Base-by-base conservation (phyloP, 2,888 invertebrate species). In the Stenoptilia bipunctidactyla region DNA sequence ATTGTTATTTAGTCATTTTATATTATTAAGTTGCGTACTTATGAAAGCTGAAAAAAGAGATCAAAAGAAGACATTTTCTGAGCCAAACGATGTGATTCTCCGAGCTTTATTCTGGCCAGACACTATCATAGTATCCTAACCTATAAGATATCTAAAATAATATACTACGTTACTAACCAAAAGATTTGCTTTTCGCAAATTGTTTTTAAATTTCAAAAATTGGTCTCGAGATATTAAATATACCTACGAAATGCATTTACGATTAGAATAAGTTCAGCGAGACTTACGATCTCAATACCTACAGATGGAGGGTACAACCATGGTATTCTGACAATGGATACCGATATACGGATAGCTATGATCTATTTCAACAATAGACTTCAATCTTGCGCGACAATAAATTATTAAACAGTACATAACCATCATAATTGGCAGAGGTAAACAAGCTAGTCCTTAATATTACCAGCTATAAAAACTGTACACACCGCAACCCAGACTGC, bases 391-490 rank as follows among this genome's bases (percentile, higher is more conserved):
- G 75, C 76, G 75, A 76, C 60, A 76, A 80, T 82, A 82, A 82
- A 82, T 83, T 76, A 82, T 72, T 77, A 73, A 74, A 80, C 65
- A 77, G 73, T 75, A 79, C 67, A 73, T 64, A 74, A 79, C 76
- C 77, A 82, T 77, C 77, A 79, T 76, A 80, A 82, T 74, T 79
- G 83, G 83, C 83, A 77, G 82, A 83, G 83, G 82, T 82, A 79
- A 80, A 80, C 77, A 76, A 83, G 83, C 82, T 80, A 77, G 71
- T 58, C 57, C 65, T 73, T 76, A 74, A 80, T 77, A 83, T 82
- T 82, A 83, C 82, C 83, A 82, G 83, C 82, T 80, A 79, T 79
- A 67, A 71, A 80, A 77, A 79, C 79, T 80, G 80, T 76, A 80
- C 80, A 80, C 72, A 68, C 76, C 79, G 76, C 82, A 80, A 83